Evolutionary conservation across 2,113 vertebrate species (phyloP).

Genomic region (Arizona elegans): DNA sequence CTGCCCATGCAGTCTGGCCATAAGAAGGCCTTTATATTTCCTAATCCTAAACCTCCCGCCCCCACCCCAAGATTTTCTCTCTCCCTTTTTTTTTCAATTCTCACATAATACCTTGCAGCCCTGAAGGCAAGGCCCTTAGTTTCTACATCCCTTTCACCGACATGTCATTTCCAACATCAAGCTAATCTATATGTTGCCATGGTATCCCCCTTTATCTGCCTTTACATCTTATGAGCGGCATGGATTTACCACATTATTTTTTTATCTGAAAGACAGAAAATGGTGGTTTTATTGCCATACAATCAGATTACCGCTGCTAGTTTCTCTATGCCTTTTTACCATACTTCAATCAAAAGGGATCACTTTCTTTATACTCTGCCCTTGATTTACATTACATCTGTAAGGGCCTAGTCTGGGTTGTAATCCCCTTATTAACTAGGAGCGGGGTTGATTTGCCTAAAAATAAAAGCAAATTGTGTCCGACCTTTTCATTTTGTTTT

Average conservation of each 20-base stretch:
- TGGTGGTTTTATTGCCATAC: conserved; percentile 82
- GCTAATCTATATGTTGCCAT: conserved; percentile 83
- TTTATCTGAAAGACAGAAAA: conserved; percentile 80
- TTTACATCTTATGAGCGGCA: conserved; percentile 79
- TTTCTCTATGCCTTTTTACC: conserved; percentile 79
- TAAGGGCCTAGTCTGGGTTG: conserved; percentile 88
- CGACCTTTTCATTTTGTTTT: conserved; percentile 94
- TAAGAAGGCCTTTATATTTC: conserved; percentile 72
- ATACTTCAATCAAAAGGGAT: conserved; percentile 88
- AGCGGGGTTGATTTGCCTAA: conserved; percentile 87
- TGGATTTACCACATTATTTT: conserved; percentile 78
- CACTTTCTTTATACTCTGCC: conserved; percentile 86
- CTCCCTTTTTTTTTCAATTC: conserved; percentile 36
- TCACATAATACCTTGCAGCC: conserved; percentile 77
- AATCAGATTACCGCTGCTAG: conserved; percentile 81
- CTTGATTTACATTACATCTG: conserved; percentile 87
- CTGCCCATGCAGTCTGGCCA: conserved; percentile 64
- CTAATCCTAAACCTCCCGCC: conserved; percentile 74
- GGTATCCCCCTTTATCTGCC: conserved; percentile 76
- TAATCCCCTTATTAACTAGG: conserved; percentile 99
- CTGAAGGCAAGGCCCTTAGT: conserved; percentile 71
- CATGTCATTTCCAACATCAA: conserved; percentile 80
- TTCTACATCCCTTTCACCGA: conserved; percentile 73
- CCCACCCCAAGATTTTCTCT: conserved; percentile 69
- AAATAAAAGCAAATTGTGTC: conserved; percentile 92